Evolutionary conservation across 2,888 invertebrate genomes (phyloP), one percentile per base, ranked within the genome.

Genomic region (Eupithecia dodoneata): DNA sequence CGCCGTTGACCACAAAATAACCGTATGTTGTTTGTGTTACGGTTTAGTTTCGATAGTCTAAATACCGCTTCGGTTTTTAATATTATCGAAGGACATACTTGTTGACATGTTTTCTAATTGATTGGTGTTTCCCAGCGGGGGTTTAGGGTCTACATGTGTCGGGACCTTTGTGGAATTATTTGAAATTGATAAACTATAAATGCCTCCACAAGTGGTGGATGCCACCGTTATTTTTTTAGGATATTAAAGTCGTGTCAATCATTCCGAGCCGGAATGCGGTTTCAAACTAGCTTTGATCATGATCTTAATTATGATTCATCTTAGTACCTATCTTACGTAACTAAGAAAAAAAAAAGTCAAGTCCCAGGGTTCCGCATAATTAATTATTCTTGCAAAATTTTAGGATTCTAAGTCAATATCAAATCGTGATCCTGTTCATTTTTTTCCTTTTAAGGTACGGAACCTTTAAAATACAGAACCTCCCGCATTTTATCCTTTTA

Each of bases 41-140:
- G 92, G 93, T 91, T 88, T 88, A 88, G 81, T 90, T 92, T 93
- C 74, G 87, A 86, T 85, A 88, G 88, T 83, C 79, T 85, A 76
- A 80, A 59, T 79, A 80, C 81, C 79, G 83, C 82, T 85, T 88
- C 89, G 90, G 90, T 89, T 88, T 89, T 88, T 87, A 87, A 88
- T 88, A 87, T 91, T 93, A 92, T 92, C 90, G 91, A 93, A 92
- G 92, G 93, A 94, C 94, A 92, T 89, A 95, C 94, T 94, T 94
- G 95, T 95, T 95, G 95, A 95, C 94, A 95, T 94, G 94, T 94
- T 94, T 92, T 94, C 94, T 95, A 94, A 95, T 95, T 95, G 95
- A 95, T 94, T 91, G 94, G 94, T 92, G 92, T 91, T 93, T 92
- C 95, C 85, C 95, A 85, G 93, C 88, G 91, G 94, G 95, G 93